Percentiles rank a stretch among this genome's conserved stretches.
Evolutionary conservation across 1,140 invertebrate genomes (phyloP).

Genomic region (Drosophila azteca): DNA sequence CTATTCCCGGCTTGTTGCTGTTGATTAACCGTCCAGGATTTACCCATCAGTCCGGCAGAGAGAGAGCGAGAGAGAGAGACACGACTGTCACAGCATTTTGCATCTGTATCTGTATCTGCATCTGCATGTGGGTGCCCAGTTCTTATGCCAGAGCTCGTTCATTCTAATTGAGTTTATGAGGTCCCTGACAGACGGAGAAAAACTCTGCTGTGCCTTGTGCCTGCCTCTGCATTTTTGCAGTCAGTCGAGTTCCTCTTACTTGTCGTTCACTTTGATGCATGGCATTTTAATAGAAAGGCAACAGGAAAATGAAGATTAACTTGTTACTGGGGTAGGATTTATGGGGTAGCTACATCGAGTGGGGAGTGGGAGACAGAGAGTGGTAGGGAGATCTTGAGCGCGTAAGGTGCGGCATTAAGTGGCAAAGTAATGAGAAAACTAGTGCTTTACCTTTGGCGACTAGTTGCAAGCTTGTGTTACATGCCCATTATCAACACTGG

Average conservation of each 20-base stretch:
- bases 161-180: conserved; percentile 74
- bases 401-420: background rate
- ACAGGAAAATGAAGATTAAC: conserved; percentile 74
- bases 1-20: conserved; percentile 12
- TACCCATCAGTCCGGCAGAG: background rate
- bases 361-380: conserved; percentile 1
- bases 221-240: conserved; percentile 10
- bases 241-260: conserved; percentile 20
- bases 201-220: conserved; percentile 5
- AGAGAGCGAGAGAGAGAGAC: background rate
- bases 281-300: conserved; percentile 71
- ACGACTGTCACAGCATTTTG: conserved; percentile 3
- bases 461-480: conserved; percentile 4
- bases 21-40: conserved; percentile 65
- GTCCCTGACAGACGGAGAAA: conserved; percentile 50
- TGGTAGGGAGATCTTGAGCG: background rate
- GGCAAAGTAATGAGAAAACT: conserved; percentile 21
- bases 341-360: conserved; percentile 1
- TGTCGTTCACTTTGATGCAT: conserved; percentile 74
- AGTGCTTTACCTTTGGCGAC: conserved; percentile 2
- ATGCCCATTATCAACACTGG: conserved; percentile 15
- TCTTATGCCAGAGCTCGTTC: conserved; percentile 50
- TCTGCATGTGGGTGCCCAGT: conserved; percentile 55
- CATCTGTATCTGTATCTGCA: conserved; percentile 26
- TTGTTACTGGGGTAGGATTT: conserved; percentile 47